Evolutionary conservation across 2,888 invertebrate genomes (phyloP).

Genomic region (Ectemnius lituratus): DNA sequence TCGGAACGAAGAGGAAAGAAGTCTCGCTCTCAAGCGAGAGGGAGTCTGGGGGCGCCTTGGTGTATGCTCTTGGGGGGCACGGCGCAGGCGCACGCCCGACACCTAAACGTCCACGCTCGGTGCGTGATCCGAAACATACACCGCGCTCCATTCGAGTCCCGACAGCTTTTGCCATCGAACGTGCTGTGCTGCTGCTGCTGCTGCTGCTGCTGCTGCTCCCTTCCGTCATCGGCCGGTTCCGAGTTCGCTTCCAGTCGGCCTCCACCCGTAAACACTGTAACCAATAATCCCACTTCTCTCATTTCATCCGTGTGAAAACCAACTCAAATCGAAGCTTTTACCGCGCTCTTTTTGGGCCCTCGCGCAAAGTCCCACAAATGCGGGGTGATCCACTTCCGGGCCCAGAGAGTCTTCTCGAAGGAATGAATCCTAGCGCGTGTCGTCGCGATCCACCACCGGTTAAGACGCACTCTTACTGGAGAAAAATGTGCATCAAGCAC

Average conservation of each 20-base stretch:
- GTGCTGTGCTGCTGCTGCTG: constrained; percentile 35
- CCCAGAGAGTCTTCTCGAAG: background rate
- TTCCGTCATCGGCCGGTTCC: background rate
- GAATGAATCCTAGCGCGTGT: background rate
- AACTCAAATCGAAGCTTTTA: too few species aligned
- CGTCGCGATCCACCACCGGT: background rate
- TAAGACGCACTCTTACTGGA: background rate
- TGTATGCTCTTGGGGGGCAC: constrained; percentile 51
- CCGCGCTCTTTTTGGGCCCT: constrained; percentile 24
- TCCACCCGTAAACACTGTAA: background rate
- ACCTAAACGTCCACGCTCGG: constrained; percentile 54
- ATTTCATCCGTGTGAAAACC: background rate
- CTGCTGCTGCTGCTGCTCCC: background rate
- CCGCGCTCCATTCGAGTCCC: constrained; percentile 63
- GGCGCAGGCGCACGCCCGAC: constrained; percentile 65
- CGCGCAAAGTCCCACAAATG: background rate
- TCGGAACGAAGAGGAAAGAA: constrained; percentile 42
- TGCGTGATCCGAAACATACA: constrained; percentile 56
- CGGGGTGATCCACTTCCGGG: background rate
- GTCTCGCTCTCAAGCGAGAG: constrained; percentile 19
- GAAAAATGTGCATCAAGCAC: background rate
- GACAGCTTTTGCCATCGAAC: constrained; percentile 61
- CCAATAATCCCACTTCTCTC: background rate
- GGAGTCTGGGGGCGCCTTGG: constrained; percentile 53
- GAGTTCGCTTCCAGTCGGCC: background rate